Percentiles rank a stretch among this genome's conserved stretches.
These are phyloP conservation scores for Trinorchestia longiramus DNA, from an alignment of 1,140 invertebrate species.

Conservation along the genomic window DNA sequence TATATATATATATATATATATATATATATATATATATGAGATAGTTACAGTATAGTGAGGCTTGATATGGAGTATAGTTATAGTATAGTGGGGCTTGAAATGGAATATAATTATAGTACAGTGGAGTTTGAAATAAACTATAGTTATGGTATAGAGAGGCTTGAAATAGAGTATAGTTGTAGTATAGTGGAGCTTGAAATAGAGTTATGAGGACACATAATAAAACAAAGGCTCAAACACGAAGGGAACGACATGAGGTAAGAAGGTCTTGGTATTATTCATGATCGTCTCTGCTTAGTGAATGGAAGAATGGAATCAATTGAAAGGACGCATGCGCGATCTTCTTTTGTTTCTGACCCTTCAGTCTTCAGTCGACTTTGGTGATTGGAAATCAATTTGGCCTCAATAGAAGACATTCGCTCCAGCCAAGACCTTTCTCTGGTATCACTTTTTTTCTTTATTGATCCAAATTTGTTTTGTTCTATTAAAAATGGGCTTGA, in stretches of 20 bases:
- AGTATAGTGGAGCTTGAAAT: not conserved
- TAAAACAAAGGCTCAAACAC: not conserved
- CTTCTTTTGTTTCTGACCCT: conserved; percentile 32
- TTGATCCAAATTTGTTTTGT: conserved; percentile 25
- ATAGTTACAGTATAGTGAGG: too few relatives aligned
- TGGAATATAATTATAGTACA: too few relatives aligned
- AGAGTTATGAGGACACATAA: not conserved
- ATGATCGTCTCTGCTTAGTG: not conserved
- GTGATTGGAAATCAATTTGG: conserved; percentile 49
- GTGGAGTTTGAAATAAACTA: too few relatives aligned
- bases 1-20: too few relatives aligned
- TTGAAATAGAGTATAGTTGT: too few relatives aligned
- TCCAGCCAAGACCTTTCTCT: conserved; percentile 10
- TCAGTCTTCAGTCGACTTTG: conserved; percentile 17
- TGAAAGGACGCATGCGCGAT: conserved; percentile 50
- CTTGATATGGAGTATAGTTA: too few relatives aligned
- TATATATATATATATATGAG: too few relatives aligned
- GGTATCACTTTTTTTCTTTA: conserved; percentile 38
- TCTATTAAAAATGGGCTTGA: not conserved
- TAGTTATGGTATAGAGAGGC: too few relatives aligned
- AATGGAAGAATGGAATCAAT: not conserved
- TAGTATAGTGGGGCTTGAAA: not conserved
- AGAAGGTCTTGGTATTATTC: not conserved
- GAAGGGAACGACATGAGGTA: not conserved
- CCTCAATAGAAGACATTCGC: conserved; percentile 41